A percentile compares a stretch with the other conserved stretches of the same genome.
Conservation (phyloP, 2,113 vertebrate genomes). For the Cisticola juncidis region DNA sequence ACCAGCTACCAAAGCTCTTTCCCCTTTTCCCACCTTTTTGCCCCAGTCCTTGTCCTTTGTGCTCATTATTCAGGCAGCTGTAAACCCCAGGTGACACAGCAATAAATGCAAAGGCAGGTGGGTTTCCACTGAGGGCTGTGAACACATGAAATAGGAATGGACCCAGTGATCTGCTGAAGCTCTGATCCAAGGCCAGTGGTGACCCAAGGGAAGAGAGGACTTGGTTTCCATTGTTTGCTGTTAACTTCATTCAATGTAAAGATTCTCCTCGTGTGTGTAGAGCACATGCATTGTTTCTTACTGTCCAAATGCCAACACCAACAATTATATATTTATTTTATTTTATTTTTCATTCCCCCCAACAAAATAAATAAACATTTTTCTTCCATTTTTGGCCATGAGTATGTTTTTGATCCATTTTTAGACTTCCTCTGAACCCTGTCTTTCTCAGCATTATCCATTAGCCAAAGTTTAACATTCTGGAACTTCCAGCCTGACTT, state of each 20-base stretch:
- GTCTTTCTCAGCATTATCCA: neutral
- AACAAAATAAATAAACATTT: neutral
- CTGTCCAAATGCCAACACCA: neutral
- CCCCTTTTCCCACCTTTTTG: neutral
- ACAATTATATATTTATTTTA: neutral
- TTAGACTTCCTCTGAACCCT: neutral
- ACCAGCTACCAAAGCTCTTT: neutral
- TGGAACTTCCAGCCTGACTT: constrained; percentile 60
- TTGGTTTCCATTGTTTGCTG: neutral
- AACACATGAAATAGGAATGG: neutral
- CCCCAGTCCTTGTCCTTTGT: neutral
- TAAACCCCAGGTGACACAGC: neutral
- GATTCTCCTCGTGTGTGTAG: neutral
- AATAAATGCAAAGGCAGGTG: neutral
- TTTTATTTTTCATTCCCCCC: neutral
- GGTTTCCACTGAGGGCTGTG: neutral
- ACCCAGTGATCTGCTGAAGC: neutral
- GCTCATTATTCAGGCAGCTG: neutral
- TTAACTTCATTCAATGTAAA: neutral
- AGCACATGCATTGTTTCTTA: fast-evolving
- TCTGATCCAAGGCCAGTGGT: neutral
- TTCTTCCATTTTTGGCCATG: neutral
- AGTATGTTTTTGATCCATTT: neutral
- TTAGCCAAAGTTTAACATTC: constrained; percentile 56
- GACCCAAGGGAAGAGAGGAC: neutral